Evolutionary conservation across 64 coral and sea anemone species (phyloP).

Genomic region (Pachyseris speciosa): DNA sequence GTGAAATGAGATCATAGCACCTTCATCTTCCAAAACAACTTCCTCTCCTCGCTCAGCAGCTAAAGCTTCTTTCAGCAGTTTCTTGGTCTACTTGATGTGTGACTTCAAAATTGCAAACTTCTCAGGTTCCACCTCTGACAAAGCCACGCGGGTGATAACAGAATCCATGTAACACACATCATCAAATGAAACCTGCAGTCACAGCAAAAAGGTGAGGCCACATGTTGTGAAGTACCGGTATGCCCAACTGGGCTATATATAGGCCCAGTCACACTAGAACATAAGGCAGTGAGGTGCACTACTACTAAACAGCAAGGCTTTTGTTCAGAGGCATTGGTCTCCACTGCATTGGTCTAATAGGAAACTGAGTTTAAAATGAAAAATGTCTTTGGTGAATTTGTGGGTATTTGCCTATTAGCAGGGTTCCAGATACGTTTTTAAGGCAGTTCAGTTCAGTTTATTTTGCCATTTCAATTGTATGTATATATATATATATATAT

Average conservation of each 20-base stretch:
- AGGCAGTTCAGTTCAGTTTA: too few species aligned
- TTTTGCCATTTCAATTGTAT: too few species aligned
- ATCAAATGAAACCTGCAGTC: slow-evolving; percentile 82
- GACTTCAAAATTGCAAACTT: slow-evolving; percentile 59
- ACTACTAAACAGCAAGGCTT: too few species aligned
- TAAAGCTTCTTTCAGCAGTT: slow-evolving; percentile 83
- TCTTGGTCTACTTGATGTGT: slow-evolving; percentile 86
- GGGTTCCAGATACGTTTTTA: too few species aligned
- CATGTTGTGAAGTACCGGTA: neutral
- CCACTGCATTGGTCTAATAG: neutral
- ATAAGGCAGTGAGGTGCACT: neutral
- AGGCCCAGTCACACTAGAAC: neutral
- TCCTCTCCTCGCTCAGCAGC: slow-evolving; percentile 84
- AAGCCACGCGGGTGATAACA: slow-evolving; percentile 83
- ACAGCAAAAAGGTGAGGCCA: neutral
- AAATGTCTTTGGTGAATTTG: neutral
- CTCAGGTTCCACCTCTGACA: slow-evolving; percentile 61
- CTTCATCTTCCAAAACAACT: slow-evolving; percentile 37
- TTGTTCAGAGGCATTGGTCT: too few species aligned
- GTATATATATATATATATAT: too few species aligned
- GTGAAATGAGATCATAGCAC: neutral
- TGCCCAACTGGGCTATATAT: neutral
- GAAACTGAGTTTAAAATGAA: neutral
- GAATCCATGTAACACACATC: slow-evolving; percentile 87
- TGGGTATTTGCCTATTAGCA: too few species aligned